These are phyloP conservation scores for Okamejei kenojei DNA, from an alignment of 2,797 vertebrate genomes.

Conservation along the genomic window DNA sequence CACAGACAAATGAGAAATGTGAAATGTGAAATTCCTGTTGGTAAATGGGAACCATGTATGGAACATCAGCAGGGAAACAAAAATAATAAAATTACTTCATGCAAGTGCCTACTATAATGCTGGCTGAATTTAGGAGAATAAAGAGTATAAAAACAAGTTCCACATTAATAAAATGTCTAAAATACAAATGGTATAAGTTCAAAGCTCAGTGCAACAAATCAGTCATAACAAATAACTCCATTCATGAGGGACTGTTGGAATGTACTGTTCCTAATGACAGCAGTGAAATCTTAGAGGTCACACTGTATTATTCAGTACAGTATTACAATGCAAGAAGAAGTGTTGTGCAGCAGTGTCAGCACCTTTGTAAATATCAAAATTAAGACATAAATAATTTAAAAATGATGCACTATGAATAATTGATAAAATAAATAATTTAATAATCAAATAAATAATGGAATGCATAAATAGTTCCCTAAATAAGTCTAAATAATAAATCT, in stretches of 20 bases:
- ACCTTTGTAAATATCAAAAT: slow-evolving; percentile 80
- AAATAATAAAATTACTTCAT: neutral
- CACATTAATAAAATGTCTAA: neutral
- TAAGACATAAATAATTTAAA: slow-evolving; percentile 98
- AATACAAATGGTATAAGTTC: neutral
- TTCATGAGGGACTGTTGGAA: neutral
- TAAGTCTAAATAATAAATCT: slow-evolving; percentile 73
- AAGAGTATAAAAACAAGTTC: neutral
- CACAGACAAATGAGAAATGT: too few relatives aligned
- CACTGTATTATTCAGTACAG: neutral
- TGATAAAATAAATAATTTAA: slow-evolving; percentile 99
- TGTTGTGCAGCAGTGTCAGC: neutral
- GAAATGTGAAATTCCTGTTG: too few relatives aligned
- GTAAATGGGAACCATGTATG: neutral
- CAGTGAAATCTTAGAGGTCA: neutral
- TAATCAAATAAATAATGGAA: slow-evolving; percentile 99
- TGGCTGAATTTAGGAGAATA: neutral
- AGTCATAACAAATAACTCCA: neutral
- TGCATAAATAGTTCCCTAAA: slow-evolving; percentile 88
- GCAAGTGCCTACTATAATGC: neutral
- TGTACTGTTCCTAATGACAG: neutral
- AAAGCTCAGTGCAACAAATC: neutral
- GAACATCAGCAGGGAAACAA: neutral
- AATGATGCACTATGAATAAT: slow-evolving; percentile 98
- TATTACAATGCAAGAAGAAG: slow-evolving; percentile 9